These are phyloP conservation scores for Microcebus jonahi DNA, from an alignment of 2,113 vertebrate genomes.

Conservation along the genomic window DNA sequence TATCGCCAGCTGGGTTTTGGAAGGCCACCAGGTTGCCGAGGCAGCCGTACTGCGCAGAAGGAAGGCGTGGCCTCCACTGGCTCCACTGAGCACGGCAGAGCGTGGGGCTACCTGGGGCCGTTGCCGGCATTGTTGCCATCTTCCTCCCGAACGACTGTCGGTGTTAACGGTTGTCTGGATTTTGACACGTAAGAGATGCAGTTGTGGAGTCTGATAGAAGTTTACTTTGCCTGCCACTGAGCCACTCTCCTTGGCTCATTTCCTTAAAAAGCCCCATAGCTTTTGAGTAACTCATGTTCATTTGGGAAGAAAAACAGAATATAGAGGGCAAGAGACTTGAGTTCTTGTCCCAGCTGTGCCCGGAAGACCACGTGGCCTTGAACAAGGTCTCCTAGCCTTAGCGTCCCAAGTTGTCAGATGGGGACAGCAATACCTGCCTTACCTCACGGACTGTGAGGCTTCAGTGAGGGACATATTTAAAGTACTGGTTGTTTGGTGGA, in stretches of 20 bases:
- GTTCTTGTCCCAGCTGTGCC: slow-evolving; percentile 3
- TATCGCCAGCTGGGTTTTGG: not conserved
- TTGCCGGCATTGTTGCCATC: too few species aligned
- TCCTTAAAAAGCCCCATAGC: not conserved
- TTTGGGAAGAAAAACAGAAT: not conserved
- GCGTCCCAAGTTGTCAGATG: not conserved
- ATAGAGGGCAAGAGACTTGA: not conserved
- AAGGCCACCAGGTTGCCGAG: not conserved
- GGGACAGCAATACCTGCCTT: not conserved
- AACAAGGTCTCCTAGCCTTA: not conserved
- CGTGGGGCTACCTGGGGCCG: not conserved
- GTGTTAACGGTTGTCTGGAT: not conserved
- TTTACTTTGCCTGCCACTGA: not conserved
- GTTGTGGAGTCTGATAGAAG: not conserved
- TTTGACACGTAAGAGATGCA: not conserved
- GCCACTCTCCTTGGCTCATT: not conserved
- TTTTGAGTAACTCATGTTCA: not conserved
- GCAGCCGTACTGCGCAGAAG: not conserved
- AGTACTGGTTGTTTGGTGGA: too few species aligned
- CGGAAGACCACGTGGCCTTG: not conserved
- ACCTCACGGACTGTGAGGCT: not conserved
- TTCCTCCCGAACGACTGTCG: not conserved
- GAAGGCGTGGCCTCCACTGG: not conserved
- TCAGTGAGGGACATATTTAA: not conserved
- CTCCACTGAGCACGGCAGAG: not conserved